phyloP scores from a whole-genome alignment of 2,888 invertebrate species.

The Sericinus montela region DNA sequence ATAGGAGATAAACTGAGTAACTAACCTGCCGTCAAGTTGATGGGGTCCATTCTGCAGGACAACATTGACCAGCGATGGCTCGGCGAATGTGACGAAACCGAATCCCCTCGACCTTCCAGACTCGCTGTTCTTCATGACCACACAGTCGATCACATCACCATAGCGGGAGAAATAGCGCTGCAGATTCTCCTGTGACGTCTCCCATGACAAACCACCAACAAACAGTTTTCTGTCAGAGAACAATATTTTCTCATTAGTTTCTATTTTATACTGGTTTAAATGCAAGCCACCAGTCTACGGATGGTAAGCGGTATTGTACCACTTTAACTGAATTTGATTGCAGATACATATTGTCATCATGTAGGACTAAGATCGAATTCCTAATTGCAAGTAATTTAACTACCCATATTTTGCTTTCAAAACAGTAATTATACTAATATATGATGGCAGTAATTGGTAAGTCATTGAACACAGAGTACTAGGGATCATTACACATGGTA shows the following conservation, averaged over 20 bases:
- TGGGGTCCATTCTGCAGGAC: slow-evolving; percentile 96
- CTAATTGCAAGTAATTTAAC: no score
- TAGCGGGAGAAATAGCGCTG: slow-evolving; percentile 95
- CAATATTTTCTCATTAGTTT: background rate
- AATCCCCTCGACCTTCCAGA: slow-evolving; percentile 97
- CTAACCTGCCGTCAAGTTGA: slow-evolving; percentile 90
- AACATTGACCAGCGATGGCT: slow-evolving; percentile 92
- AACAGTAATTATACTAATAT: no score
- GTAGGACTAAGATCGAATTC: no score
- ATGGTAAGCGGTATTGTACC: no score
- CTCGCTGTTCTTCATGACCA: slow-evolving; percentile 98
- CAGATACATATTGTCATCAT: no score
- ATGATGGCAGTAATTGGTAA: no score
- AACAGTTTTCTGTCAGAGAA: slow-evolving; percentile 88
- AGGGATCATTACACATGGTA: no score
- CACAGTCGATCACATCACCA: slow-evolving; percentile 98
- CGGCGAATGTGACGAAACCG: slow-evolving; percentile 97
- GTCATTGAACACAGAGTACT: no score
- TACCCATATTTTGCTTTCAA: no score
- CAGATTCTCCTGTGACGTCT: slow-evolving; percentile 94
- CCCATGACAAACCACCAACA: slow-evolving; percentile 96
- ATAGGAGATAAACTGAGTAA: slow-evolving; percentile 1
- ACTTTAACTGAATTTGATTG: no score
- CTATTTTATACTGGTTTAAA: no score
- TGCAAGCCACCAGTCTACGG: no score